Percentiles rank a stretch among this genome's conserved stretches.
Evolutionary conservation across 2,888 invertebrate species (phyloP).

Genomic region (Hypena proboscidalis): DNA sequence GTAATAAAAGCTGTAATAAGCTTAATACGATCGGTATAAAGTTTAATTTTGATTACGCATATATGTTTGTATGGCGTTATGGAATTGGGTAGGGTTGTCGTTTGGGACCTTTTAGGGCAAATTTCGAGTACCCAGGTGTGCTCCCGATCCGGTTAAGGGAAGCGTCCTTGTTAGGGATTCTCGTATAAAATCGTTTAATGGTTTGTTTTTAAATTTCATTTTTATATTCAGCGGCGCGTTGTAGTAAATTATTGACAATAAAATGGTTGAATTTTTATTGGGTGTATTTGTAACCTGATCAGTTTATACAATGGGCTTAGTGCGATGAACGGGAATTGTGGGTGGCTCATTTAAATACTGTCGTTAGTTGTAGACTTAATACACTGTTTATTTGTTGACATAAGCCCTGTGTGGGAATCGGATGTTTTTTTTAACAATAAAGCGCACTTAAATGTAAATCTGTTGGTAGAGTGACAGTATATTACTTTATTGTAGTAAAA

Average conservation of each 20-base stretch:
- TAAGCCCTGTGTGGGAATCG: constrained; percentile 16
- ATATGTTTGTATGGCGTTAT: constrained; percentile 51
- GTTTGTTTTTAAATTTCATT: constrained; percentile 84
- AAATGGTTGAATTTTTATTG: constrained; percentile 67
- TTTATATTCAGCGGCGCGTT: constrained; percentile 72
- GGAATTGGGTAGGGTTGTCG: constrained; percentile 55
- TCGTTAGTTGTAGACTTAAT: constrained; percentile 39
- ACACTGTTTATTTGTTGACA: constrained; percentile 50
- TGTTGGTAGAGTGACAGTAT: too few relatives aligned
- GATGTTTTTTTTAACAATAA: constrained; percentile 5
- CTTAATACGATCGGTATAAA: constrained; percentile 31
- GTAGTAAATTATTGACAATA: constrained; percentile 78
- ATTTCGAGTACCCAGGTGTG: constrained; percentile 85
- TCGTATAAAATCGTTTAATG: constrained; percentile 84
- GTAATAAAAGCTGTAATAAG: constrained; percentile 47
- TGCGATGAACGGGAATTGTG: constrained; percentile 53
- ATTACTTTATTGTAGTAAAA: too few relatives aligned
- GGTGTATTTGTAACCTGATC: constrained; percentile 66
- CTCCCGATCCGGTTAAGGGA: constrained; percentile 85
- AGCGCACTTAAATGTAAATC: neutral
- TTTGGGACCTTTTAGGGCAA: constrained; percentile 82
- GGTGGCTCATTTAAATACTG: constrained; percentile 55
- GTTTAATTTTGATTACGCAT: constrained; percentile 34
- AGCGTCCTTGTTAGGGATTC: constrained; percentile 84
- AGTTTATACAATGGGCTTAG: constrained; percentile 53